These are phyloP conservation scores for Entomobrya multifasciata DNA, from an alignment of 2,888 invertebrate genomes.

Conservation along the genomic window DNA sequence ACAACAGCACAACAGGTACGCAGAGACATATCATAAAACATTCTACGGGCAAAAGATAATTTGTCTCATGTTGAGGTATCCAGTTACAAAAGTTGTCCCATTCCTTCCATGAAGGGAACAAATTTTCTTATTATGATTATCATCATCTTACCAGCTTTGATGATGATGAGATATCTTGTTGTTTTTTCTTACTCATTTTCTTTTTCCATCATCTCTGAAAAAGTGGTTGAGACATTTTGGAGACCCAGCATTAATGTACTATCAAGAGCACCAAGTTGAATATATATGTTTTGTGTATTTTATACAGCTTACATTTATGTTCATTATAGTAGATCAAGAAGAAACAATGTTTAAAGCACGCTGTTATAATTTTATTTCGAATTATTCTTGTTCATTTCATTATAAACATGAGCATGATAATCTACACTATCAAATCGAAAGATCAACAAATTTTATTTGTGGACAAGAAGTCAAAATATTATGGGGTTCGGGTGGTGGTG, in stretches of 20 bases:
- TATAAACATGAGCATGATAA: conserved; percentile 48
- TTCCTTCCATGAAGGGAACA: conserved; percentile 61
- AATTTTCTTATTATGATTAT: conserved; percentile 70
- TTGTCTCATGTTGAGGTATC: conserved; percentile 71
- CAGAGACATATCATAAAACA: conserved; percentile 63
- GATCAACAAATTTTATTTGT: conserved; percentile 69
- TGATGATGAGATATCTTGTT: conserved; percentile 52
- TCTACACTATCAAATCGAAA: conserved; percentile 57
- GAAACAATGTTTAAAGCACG: conserved; percentile 30
- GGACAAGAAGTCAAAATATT: conserved; percentile 69
- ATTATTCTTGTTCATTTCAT: conserved; percentile 10
- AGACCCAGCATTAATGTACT: conserved; percentile 27
- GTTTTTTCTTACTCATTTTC: conserved; percentile 55
- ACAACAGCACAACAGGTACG: conserved; percentile 54
- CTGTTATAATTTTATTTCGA: conserved; percentile 47
- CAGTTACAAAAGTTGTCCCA: conserved; percentile 70
- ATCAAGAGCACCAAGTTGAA: neutral
- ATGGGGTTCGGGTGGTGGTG: conserved; percentile 27
- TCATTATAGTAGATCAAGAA: neutral
- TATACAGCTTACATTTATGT: neutral
- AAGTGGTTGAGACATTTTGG: conserved; percentile 68
- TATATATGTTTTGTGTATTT: neutral
- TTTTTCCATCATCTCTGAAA: conserved; percentile 34
- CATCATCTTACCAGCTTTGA: conserved; percentile 61
- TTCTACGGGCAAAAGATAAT: conserved; percentile 68